A percentile compares a stretch with the other conserved stretches of the same genome.
These are phyloP conservation scores for Lagodon rhomboides DNA, from an alignment of 2,797 vertebrate species.

Conservation along the genomic window DNA sequence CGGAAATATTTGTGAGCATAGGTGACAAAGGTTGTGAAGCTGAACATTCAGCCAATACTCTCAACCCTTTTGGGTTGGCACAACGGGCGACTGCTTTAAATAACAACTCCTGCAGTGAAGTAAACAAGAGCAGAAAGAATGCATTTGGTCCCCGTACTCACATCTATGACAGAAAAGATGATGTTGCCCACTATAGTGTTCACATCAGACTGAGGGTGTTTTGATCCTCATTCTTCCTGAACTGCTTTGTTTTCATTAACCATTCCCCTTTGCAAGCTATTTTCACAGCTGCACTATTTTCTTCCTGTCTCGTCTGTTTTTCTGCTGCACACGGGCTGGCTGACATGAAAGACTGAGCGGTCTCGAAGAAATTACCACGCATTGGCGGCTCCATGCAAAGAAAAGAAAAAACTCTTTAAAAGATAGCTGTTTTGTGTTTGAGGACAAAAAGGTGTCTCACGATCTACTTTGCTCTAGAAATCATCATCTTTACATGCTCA, in stretches of 20 bases:
- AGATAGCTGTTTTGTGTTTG: conserved; percentile 6
- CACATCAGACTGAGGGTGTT: conserved; percentile 36
- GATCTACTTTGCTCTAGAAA: not conserved
- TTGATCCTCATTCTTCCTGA: conserved; percentile 37
- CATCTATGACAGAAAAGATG: conserved; percentile 23
- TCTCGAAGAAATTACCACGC: conserved; percentile 50
- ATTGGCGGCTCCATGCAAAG: conserved; percentile 27
- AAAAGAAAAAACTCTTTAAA: conserved; percentile 23
- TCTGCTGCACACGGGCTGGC: conserved; percentile 30
- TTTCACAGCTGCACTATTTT: conserved; percentile 51
- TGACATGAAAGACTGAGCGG: conserved; percentile 36
- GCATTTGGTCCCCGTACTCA: conserved; percentile 5
- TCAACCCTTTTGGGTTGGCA: not conserved
- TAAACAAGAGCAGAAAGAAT: conserved; percentile 40
- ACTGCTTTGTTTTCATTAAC: conserved; percentile 58
- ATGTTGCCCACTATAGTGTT: conserved; percentile 31
- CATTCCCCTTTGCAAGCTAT: conserved; percentile 46
- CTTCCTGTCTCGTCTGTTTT: conserved; percentile 27
- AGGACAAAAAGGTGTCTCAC: conserved; percentile 31
- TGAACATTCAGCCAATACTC: conserved; percentile 33
- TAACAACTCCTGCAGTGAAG: conserved; percentile 31
- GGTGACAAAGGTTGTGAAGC: conserved; percentile 33
- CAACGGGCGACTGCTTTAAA: conserved; percentile 44
- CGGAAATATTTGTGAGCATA: conserved; percentile 36
- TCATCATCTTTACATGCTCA: not conserved